phyloP scores from a whole-genome alignment of 2,797 vertebrate genomes.

The Bothrops alternatus region DNA sequence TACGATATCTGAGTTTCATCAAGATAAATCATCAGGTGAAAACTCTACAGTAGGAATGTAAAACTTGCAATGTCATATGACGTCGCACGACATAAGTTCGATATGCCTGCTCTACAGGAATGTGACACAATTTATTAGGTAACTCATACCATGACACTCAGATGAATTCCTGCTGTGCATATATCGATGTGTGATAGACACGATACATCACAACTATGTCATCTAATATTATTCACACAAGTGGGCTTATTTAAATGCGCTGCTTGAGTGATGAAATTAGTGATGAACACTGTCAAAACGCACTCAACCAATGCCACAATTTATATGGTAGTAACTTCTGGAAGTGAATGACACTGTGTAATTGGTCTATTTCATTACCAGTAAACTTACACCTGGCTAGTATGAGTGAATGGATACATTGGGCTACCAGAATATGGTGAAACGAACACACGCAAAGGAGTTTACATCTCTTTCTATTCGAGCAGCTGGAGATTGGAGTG shows the following conservation, averaged over 20 bases:
- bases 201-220: not conserved
- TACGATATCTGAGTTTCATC: not conserved
- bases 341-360: not conserved
- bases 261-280: not conserved
- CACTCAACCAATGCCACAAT: not conserved
- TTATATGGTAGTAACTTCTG: not conserved
- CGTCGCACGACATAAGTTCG: too few relatives aligned
- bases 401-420: not conserved
- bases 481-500: not conserved
- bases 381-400: not conserved
- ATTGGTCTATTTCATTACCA: not conserved
- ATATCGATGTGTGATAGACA: not conserved
- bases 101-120: too few relatives aligned
- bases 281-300: not conserved
- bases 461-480: not conserved
- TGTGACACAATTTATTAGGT: not conserved
- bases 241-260: not conserved
- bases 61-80: too few relatives aligned
- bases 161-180: not conserved
- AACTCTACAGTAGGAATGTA: not conserved
- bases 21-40: not conserved
- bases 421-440: not conserved
- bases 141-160: not conserved
- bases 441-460: not conserved
- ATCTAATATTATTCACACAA: not conserved